Evolutionary conservation across 2,888 invertebrate genomes (phyloP).

Genomic region (Drosophila meridiana): DNA sequence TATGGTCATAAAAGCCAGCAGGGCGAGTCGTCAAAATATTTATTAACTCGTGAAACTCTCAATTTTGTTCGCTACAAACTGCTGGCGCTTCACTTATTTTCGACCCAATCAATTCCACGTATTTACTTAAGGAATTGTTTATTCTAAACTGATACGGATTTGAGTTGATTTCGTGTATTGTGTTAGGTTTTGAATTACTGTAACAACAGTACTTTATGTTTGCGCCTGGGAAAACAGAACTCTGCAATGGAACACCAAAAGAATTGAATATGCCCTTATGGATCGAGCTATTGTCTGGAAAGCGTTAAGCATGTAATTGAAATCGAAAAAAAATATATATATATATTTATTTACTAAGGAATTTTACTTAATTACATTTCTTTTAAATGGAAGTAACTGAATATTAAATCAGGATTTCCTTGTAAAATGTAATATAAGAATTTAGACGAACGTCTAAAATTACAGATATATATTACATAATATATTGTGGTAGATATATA

Average conservation of each 20-base stretch:
- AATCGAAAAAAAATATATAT: not conserved
- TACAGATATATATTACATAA: too few species aligned
- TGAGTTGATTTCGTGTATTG: conserved; percentile 7
- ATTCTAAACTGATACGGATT: conserved; percentile 13
- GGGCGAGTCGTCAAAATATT: conserved; percentile 16
- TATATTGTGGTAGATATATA: not conserved
- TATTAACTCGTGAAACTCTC: conserved; percentile 15
- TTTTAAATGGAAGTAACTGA: not conserved
- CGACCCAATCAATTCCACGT: conserved; percentile 36
- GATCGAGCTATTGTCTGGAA: not conserved
- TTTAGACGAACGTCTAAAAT: too few species aligned
- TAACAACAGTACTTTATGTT: conserved; percentile 37
- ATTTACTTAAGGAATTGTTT: conserved; percentile 32
- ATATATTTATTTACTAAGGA: not conserved
- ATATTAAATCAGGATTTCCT: not conserved
- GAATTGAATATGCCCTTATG: not conserved
- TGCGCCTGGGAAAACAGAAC: conserved; percentile 43
- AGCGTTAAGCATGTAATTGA: not conserved
- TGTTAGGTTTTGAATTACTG: conserved; percentile 37
- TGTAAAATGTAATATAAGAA: not conserved
- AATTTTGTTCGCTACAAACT: conserved; percentile 11
- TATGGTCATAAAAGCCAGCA: not conserved
- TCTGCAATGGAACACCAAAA: not conserved
- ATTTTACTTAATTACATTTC: not conserved
- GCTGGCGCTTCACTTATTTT: conserved; percentile 44